Base-by-base conservation (phyloP, 1,140 invertebrate genomes). In the Procambarus clarkii region DNA sequence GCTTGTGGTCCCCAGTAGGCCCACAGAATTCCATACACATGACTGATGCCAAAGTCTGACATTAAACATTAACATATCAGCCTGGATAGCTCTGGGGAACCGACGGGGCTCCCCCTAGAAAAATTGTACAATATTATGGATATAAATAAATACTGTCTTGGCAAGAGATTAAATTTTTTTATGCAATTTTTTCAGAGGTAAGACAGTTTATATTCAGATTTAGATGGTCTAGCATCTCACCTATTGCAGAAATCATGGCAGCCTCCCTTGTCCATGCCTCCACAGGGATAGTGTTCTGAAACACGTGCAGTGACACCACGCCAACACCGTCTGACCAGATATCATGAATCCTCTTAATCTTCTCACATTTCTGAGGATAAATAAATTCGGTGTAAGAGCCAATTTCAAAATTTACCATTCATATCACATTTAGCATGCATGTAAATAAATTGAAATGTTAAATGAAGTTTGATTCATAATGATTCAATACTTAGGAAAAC, bases 201-300 rank as follows among this genome's bases (percentile, higher is more conserved):
- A 34, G 34, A 34, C 34, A 34, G 34, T 34, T 34, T 34, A 34
- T 34, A 34, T 34, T 34, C 34, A 34, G 34, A 34, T 34, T 34
- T 34, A 34, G 34, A 34, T 34, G 34, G 34, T 34, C 34, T 34
- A 34, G 34, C 34, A 34, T 54, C 77, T 93, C 93, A 93, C 97
- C 97, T 58, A 99, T 94, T 0, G 98, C 97, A 93, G 98, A 97
- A 34, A 99, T 98, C 96, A 99, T 99, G 44, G 97, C 96, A 1
- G 98, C 98, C 94, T 99, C 98, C 90, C 98, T 95, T 0, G 98
- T 98, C 93, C 97, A 98, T 3, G 98, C 98, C 95, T 99, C 98
- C 0, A 97, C 97, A 0, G 97, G 96, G 89, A 98, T 97, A 2
- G 97, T 96, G 94, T 98, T 98, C 93, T 98, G 97, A 94, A 98